Base-by-base conservation (phyloP, 2,113 vertebrate species). In the Ramphastos sulfuratus region DNA sequence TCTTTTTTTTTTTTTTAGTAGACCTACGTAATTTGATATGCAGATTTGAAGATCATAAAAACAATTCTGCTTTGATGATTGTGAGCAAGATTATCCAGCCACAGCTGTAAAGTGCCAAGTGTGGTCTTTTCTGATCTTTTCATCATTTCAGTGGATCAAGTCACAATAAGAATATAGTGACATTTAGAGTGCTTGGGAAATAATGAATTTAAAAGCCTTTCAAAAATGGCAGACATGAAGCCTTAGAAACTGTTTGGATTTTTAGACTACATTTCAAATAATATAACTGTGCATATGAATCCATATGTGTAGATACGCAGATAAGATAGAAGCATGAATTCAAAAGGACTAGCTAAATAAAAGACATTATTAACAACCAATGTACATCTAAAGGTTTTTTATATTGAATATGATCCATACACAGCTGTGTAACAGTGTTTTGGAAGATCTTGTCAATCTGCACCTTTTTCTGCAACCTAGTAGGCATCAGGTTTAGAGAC, bases 21-120 rank as follows among this genome's bases (percentile, higher is more conserved):
- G 50, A 90, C 52, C 82, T 93, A 75, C 19, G 66, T 91, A 96
- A 96, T 95, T 95, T 86, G 72, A 83, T 97, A 95, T 97, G 82
- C 77, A 94, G 73, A 96, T 96, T 71, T 96, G 80, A 95, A 93
- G 95, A 92, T 97, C 94, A 94, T 95, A 77, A 94, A 96, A 92
- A 77, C 89, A 96, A 88, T 96, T 88, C 75, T 92, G 69, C 93
- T 97, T 95, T 94, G 87, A 95, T 96, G 94, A 95, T 96, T 82
- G 79, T 84, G 65, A 87, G 56, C 76, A 93, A 93, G 92, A 96
- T 97, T 95, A 96, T 88, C 67, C 94, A 93, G 67, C 25, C 61
- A 73, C 44, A 91, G 83, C 76, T 97, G 67, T 95, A 92, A 93
- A 94, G 64, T 92, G 61, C 37, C 33, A 76, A 80, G 31, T 79